Base-by-base conservation (phyloP, 1,140 invertebrate species). In the Ceratosolen solmsi region DNA sequence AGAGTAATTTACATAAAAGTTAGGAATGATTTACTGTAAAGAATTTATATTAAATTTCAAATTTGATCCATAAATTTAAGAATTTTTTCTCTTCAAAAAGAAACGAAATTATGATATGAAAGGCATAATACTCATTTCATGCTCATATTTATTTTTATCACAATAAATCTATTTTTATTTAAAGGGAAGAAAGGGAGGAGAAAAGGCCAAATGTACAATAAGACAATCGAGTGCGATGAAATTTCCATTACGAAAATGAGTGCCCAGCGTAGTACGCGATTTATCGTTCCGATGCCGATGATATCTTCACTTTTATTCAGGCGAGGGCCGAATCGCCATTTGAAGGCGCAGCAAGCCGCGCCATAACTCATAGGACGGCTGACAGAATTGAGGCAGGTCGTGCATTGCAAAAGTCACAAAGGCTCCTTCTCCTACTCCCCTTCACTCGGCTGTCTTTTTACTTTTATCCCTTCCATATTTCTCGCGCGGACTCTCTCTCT, bases 331-430 rank as follows among this genome's bases (percentile, higher is more conserved):
- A 70, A 79, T 79, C 71, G 54, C 78, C 78, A 72, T 79, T 79
- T 71, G 77, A 71, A 65, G 65, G 77, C 20, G 33, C 30, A 41
- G 33, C 51, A 41, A 65, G 63, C 81, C 75, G 56, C 49, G 73
- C 84, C 82, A 84, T 82, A 84, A 86, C 63, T 85, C 79, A 84
- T 84, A 78, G 65, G 74, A 75, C 36, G 68, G 49, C n/a, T 58
- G 79, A 81, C 83, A 82, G 70, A 83, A 86, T 84, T 88, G 87
- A 88, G 87, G 85, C 83, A 89, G 88, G 87, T 89, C 86, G 75
- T 41, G 85, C 79, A 49, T 72, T 68, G 83, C 81, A 84, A 85
- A 88, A 88, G 84, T 88, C 85, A 83, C 86, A 83, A 85, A 80
- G 79, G 70, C 36, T 80, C 33, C 13, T 54, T 51, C 33, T 9